Evolutionary conservation across 2,797 vertebrate genomes (phyloP).

Genomic region (Enteromius anoplus): DNA sequence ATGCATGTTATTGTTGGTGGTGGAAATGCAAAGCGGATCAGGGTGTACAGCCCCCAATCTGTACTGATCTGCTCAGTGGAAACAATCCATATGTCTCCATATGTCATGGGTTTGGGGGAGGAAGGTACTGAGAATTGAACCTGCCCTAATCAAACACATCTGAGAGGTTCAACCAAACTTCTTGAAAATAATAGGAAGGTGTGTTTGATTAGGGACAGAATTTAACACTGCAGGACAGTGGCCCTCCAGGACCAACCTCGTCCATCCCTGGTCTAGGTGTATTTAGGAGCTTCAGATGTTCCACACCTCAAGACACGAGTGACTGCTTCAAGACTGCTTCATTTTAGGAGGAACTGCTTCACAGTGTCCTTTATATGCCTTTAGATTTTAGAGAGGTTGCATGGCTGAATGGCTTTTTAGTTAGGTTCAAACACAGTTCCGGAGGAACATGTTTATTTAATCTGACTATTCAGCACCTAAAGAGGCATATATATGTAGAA

Average conservation of each 20-base stretch:
- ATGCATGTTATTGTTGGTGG: too few relatives aligned
- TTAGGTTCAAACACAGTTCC: neutral
- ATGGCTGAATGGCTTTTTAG: neutral
- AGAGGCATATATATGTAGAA: neutral
- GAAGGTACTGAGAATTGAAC: neutral
- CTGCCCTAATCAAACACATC: neutral
- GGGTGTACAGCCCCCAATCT: too few relatives aligned
- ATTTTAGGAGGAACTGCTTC: neutral
- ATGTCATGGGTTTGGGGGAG: neutral
- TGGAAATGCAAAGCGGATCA: too few relatives aligned
- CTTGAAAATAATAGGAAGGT: neutral
- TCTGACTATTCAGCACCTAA: neutral
- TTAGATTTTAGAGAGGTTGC: neutral
- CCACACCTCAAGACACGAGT: neutral
- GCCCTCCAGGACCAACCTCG: neutral
- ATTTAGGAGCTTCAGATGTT: too few relatives aligned
- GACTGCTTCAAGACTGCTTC: neutral
- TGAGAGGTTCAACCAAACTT: neutral
- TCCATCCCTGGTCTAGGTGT: neutral
- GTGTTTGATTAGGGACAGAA: neutral
- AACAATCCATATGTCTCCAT: neutral
- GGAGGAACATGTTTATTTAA: neutral
- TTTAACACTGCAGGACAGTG: neutral
- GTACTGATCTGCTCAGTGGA: too few relatives aligned
- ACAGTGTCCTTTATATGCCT: too few relatives aligned